These are phyloP conservation scores for Lepidochitona cinerea DNA, from an alignment of 2,888 invertebrate species.

Conservation along the genomic window DNA sequence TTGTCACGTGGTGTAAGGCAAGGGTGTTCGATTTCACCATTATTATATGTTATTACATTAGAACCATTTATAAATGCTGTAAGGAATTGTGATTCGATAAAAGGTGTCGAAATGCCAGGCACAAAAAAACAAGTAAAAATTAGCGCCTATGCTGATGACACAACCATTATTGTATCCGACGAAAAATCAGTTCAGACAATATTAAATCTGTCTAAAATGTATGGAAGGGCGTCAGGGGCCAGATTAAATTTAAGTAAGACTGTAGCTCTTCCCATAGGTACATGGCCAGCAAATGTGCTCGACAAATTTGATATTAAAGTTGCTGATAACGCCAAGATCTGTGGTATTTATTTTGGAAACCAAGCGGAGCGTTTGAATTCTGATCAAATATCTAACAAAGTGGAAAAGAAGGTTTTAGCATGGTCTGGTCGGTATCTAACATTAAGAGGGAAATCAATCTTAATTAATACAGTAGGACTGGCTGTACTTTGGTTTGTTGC, in stretches of 20 bases:
- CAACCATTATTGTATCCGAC: conserved; percentile 6
- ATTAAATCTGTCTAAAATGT: neutral
- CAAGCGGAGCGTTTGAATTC: neutral
- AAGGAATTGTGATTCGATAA: conserved; percentile 7
- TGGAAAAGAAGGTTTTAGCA: neutral
- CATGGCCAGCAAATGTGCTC: conserved; percentile 17
- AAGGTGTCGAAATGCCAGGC: conserved; percentile 21
- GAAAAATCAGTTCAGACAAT: conserved; percentile 4
- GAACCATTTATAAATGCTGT: neutral
- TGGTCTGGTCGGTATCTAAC: neutral
- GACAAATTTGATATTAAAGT: neutral
- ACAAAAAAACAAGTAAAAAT: conserved; percentile 7
- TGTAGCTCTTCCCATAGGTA: conserved; percentile 28
- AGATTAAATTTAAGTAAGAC: conserved; percentile 30
- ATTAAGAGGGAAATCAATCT: neutral
- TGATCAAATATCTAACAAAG: neutral
- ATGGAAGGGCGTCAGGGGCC: conserved; percentile 22
- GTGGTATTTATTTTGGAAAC: neutral
- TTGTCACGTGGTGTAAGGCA: conserved; percentile 1
- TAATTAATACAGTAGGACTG: neutral
- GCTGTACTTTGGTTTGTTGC: neutral
- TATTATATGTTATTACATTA: neutral
- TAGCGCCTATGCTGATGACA: conserved; percentile 18
- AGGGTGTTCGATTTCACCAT: neutral
- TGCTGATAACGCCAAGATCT: neutral